Conservation (phyloP, 2,888 invertebrate genomes). For the Anoplius nigerrimus region DNA sequence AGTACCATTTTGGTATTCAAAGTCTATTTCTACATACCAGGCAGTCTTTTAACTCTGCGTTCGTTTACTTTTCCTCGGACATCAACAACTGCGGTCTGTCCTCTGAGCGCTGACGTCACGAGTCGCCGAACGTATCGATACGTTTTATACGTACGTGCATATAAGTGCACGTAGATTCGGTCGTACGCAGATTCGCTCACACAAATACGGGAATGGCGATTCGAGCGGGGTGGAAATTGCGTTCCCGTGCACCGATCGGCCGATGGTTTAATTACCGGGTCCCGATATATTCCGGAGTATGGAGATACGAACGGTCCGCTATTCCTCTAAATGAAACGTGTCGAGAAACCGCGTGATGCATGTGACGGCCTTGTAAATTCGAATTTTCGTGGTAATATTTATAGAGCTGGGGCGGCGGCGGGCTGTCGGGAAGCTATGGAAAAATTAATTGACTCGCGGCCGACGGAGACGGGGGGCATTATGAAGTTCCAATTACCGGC, state of each 20-base stretch:
- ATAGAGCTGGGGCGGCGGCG: background rate
- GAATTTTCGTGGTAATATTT: background rate
- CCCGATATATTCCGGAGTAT: background rate
- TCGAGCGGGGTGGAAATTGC: constrained; percentile 5
- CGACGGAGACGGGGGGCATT: background rate
- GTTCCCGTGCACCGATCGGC: constrained; percentile 5
- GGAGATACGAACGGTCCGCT: background rate
- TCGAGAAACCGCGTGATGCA: background rate
- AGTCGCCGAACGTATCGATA: too few relatives aligned
- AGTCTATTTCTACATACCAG: too few relatives aligned
- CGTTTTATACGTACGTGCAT: too few relatives aligned
- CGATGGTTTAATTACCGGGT: constrained; percentile 17
- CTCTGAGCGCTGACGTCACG: too few relatives aligned
- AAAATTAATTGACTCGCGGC: background rate
- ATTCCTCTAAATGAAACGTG: background rate
- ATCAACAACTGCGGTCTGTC: too few relatives aligned
- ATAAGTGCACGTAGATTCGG: background rate
- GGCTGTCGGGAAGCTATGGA: background rate
- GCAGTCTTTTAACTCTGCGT: too few relatives aligned
- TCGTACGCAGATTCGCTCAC: background rate
- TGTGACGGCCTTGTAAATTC: constrained; percentile 3
- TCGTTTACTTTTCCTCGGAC: too few relatives aligned
- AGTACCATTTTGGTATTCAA: too few relatives aligned
- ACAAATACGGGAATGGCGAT: too few relatives aligned
- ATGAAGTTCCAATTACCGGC: background rate